Evolutionary conservation across 2,888 invertebrate genomes (phyloP).

Genomic region (Serrognathus titanus): DNA sequence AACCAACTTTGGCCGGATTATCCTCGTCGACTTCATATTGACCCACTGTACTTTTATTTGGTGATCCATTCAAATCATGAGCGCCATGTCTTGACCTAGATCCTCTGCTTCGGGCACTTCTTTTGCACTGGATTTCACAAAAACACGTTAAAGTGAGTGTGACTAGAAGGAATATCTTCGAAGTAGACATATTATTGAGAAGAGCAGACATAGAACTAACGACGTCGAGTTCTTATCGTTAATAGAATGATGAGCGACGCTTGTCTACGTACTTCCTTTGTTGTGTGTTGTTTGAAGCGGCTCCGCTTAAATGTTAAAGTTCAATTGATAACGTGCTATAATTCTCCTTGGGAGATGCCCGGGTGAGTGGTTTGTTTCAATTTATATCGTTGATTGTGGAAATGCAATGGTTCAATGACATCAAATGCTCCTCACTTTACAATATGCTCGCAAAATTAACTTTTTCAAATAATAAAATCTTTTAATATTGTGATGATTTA

Average conservation of each 20-base stretch:
- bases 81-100: background rate
- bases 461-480: no score
- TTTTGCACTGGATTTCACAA: slow-evolving; percentile 1
- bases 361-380: no score
- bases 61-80: background rate
- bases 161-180: no score
- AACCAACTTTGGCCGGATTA: background rate
- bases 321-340: background rate
- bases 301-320: background rate
- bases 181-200: no score
- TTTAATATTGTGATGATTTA: no score
- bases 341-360: no score
- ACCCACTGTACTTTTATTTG: background rate
- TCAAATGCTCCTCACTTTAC: no score
- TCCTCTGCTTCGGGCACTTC: background rate
- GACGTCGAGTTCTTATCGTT: background rate
- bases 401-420: no score
- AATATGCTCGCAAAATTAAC: no score
- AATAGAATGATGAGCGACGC: slow-evolving; percentile 12
- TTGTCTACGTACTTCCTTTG: slow-evolving; percentile 6
- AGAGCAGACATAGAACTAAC: no score
- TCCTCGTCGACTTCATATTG: background rate
- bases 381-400: no score
- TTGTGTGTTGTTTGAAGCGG: background rate
- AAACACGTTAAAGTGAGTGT: background rate